Evolutionary conservation across 1,140 invertebrate genomes (phyloP), one percentile per base, ranked within the genome.

Genomic region (Chrysoperla carnea): DNA sequence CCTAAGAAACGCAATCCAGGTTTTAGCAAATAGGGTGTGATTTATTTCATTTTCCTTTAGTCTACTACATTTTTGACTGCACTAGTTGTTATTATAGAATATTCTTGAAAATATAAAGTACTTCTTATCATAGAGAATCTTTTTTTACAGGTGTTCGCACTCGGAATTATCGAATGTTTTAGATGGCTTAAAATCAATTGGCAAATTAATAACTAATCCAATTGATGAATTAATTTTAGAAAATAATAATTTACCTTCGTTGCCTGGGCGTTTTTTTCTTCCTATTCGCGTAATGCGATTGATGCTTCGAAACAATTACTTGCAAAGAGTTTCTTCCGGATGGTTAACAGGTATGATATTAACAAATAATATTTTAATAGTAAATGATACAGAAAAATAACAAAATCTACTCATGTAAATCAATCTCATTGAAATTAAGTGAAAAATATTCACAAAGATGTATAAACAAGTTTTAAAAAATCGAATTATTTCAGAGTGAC

Each of bases 221-320:
- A 77, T 89, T 43, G 85, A 87, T 55, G 85, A 89, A 54, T 52
- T 89, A 36, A 86, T 89, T 37, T 65, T 89, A 45, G 85, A 89
- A 62, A 86, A 85, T 50, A 88, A 88, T 57, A 79, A 82, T 50
- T 57, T 88, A 35, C 82, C 83, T 2, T 79, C 84, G 4, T 50
- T 89, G 12, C 82, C 84, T 4, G 84, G 82, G 12, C 74, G 76
- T 48, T 72, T 79, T 13, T 87, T 88, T 55, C 72, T 77, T 36
- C 73, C 73, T 47, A 56, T 87, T 13, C 73, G 76, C 52, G 76
- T 86, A 11, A 58, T 81, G n/a, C 66, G 84, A 29, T 54, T 88
- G 11, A 86, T 88, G 80, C 52, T 90, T 39, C 66, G 84, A 4
- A 77, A 86, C 52, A 91, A 90, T 61, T 75, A 78, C 14, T 60